Evolutionary conservation across 2,888 invertebrate genomes (phyloP), one percentile per base, ranked within the genome.

Genomic region (Carpatolechia fugitivella): DNA sequence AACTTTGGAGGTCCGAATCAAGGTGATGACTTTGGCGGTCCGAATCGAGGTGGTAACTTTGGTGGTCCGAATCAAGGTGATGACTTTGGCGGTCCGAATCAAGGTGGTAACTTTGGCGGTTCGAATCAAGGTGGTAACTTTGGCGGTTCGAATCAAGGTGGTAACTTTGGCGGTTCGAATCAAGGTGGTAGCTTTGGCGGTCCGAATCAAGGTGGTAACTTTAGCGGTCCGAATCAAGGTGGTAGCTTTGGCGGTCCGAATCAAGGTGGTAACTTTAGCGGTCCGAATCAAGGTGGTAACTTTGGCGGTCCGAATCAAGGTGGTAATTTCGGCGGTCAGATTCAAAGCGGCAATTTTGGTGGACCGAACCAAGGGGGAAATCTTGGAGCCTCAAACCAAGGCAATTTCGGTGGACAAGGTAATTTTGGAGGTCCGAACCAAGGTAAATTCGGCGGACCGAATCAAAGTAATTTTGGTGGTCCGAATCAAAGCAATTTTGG

Each of bases 401-500:
- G 29, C n/a, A 44, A 13, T 13, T 44, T 29, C 29, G 24, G 44
- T n/a, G 44, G 44, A 44, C 44, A 44, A 24, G 44, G 44, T 20
- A 44, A 44, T n/a, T 24, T 44, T 11, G 24, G 44, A 0, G 44
- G 44, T 2, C 14, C 7, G 6, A 38, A 38, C 10, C 38, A 38
- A 38, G n/a, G 44, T 5, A 44, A 24, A 4, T n/a, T 44, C 10
- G 44, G 24, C n/a, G 24, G 24, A n/a, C 24, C 20, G n/a, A 44
- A 44, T n/a, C 44, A 44, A 20, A n/a, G 44, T 24, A 44, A 24
- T 13, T 44, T 44, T n/a, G 24, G 44, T 3, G 44, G 24, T 11
- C 44, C 44, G 24, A 44, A 44, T 11, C 44, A 44, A 24, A 24
- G 44, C 11, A 44, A 44, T n/a, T 24, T 44, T 11, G 59, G 56